These are phyloP conservation scores for Sussaba pulchella DNA, from an alignment of 2,888 invertebrate genomes.

Conservation along the genomic window DNA sequence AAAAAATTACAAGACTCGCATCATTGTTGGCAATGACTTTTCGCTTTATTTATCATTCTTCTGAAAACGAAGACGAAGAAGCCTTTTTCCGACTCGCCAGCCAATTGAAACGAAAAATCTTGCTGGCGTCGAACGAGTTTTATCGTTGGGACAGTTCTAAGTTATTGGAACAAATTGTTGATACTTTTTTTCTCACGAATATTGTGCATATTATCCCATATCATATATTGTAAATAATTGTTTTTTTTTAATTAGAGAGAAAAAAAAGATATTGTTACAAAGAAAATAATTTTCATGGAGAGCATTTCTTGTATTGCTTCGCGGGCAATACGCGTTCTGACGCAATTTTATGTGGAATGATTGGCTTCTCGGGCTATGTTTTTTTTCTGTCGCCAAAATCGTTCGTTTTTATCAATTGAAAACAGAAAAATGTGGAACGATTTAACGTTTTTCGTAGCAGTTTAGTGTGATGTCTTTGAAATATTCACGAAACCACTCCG, in stretches of 20 bases:
- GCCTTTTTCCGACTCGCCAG: neutral
- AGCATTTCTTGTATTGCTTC: constrained; percentile 4
- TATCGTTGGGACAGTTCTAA: constrained; percentile 23
- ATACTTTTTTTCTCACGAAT: constrained; percentile 3
- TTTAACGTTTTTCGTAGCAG: constrained; percentile 23
- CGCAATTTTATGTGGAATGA: constrained; percentile 29
- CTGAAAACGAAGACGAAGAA: constrained; percentile 33
- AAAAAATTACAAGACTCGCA: no score
- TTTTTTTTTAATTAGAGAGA: constrained; percentile 20
- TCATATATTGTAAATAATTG: constrained; percentile 58
- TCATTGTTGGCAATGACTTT: no score
- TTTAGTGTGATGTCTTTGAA: constrained; percentile 51
- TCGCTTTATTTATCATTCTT: neutral
- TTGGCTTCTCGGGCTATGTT: constrained; percentile 5
- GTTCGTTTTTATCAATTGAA: constrained; percentile 31
- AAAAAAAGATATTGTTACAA: constrained; percentile 34
- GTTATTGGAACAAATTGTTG: constrained; percentile 33
- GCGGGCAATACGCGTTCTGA: constrained; percentile 4
- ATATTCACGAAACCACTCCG: no score
- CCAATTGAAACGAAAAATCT: constrained; percentile 16
- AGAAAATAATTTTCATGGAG: neutral
- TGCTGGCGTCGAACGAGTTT: constrained; percentile 32
- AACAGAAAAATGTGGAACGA: constrained; percentile 18
- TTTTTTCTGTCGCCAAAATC: constrained; percentile 8
- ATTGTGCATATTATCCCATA: constrained; percentile 16